Evolutionary conservation across 2,797 vertebrate species (phyloP).

Genomic region (Emys orbicularis): DNA sequence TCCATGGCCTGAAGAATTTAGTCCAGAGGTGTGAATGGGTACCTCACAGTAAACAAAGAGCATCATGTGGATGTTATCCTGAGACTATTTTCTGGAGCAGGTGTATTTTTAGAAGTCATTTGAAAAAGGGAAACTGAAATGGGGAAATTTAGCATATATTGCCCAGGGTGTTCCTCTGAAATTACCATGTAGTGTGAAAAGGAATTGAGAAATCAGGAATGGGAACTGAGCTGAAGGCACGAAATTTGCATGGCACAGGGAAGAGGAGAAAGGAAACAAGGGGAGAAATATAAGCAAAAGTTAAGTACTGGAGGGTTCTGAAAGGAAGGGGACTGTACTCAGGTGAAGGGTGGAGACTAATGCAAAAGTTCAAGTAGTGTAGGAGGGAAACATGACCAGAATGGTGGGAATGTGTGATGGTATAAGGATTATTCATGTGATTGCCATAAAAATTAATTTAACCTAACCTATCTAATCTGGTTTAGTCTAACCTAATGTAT

Average conservation of each 20-base stretch:
- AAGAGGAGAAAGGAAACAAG: background rate
- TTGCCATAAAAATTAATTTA: background rate
- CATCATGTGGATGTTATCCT: background rate
- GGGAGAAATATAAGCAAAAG: background rate
- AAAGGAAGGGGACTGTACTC: background rate
- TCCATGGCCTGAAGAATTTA: background rate
- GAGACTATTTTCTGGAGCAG: background rate
- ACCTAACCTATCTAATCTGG: background rate
- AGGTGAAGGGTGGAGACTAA: background rate
- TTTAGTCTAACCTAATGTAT: background rate
- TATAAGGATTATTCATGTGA: background rate
- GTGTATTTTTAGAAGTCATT: background rate
- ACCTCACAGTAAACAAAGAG: background rate
- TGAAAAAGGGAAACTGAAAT: background rate
- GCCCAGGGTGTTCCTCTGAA: background rate
- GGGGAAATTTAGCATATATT: background rate
- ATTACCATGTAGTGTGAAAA: background rate
- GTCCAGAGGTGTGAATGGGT: background rate
- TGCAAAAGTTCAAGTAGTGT: background rate
- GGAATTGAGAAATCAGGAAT: background rate
- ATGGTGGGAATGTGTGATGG: background rate
- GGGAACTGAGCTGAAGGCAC: background rate
- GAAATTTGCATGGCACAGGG: background rate
- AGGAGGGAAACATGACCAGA: background rate
- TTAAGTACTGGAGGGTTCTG: background rate